These are phyloP conservation scores for Oryzias sinensis DNA, from an alignment of 2,797 vertebrate species.

Conservation along the genomic window DNA sequence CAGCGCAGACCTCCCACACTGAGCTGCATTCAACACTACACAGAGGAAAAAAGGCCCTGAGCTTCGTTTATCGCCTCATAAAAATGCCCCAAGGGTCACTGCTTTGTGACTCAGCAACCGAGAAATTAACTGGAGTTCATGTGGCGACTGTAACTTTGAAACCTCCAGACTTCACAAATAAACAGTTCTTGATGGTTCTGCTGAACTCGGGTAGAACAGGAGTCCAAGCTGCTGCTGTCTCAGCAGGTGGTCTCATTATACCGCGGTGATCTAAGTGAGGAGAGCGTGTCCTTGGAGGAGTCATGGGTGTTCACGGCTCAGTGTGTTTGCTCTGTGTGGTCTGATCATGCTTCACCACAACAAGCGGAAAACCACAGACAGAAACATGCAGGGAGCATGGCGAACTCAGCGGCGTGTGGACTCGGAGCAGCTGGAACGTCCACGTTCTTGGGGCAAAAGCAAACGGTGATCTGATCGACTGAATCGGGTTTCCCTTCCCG, in stretches of 20 bases:
- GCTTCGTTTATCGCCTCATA: not conserved
- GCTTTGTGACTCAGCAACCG: constrained; percentile 13
- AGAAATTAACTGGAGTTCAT: constrained; percentile 2
- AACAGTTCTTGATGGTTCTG: not conserved
- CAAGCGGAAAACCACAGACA: not conserved
- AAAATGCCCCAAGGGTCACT: not conserved
- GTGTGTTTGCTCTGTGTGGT: not conserved
- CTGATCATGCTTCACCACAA: not conserved
- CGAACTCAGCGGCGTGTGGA: too few species aligned
- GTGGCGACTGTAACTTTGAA: too few species aligned
- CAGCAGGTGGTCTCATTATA: not conserved
- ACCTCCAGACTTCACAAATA: not conserved
- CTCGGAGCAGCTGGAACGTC: too few species aligned
- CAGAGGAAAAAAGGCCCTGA: constrained; percentile 28
- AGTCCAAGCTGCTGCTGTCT: constrained; percentile 1
- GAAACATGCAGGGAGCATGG: not conserved
- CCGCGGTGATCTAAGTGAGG: not conserved
- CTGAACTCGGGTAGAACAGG: too few species aligned
- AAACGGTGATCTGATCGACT: not conserved
- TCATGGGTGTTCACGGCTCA: not conserved
- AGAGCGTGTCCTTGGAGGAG: too few species aligned
- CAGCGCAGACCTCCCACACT: constrained; percentile 68
- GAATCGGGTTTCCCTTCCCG: not conserved
- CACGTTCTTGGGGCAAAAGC: too few species aligned
- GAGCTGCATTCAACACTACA: constrained; percentile 26